Percentiles rank a stretch among this genome's conserved stretches.
These are phyloP conservation scores for Apodemus agrarius DNA, from an alignment of 2,797 vertebrate species.

Conservation along the genomic window DNA sequence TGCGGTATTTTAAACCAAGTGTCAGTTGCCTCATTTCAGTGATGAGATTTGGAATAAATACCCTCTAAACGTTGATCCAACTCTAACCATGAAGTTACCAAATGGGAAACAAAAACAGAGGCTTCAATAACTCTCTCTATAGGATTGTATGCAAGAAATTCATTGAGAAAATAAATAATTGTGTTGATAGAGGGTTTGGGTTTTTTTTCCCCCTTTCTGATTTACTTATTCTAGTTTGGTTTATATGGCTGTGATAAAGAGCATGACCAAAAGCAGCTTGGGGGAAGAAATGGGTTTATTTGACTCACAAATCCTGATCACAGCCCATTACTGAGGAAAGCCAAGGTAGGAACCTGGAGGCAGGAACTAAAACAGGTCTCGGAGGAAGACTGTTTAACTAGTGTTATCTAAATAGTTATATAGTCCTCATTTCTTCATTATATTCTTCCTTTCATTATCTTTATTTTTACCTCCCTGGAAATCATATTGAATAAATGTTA, in stretches of 20 bases:
- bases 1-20: neutral
- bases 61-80: neutral
- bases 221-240: neutral
- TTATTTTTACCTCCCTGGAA: neutral
- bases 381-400: neutral
- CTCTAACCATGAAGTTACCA: neutral
- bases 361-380: neutral
- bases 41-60: neutral
- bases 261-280: too few species aligned
- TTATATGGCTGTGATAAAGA: neutral
- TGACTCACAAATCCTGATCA: neutral
- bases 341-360: neutral
- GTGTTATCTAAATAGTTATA: neutral
- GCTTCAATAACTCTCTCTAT: neutral
- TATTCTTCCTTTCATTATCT: constrained; percentile 7
- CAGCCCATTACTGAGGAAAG: neutral
- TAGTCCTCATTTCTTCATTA: neutral
- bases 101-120: neutral
- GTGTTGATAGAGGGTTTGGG: neutral
- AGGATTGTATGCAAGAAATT: neutral
- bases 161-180: neutral
- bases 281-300: neutral
- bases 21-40: constrained; percentile 10
- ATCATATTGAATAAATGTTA: neutral
- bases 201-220: neutral